These are phyloP conservation scores for Xylophagus ater DNA, from an alignment of 2,888 invertebrate genomes.

Conservation along the genomic window DNA sequence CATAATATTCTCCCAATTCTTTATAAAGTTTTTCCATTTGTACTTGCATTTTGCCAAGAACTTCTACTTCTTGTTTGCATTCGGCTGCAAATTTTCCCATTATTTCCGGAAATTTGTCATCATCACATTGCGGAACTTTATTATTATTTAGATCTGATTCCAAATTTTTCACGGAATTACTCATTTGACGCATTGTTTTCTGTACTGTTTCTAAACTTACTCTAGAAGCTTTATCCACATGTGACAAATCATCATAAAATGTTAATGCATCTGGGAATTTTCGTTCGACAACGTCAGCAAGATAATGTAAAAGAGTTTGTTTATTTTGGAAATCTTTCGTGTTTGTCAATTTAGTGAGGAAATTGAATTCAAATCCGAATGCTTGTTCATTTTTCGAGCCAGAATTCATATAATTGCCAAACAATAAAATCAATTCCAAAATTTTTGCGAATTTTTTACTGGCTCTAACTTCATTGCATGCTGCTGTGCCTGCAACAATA, in stretches of 20 bases:
- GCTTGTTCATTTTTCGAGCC: conserved; percentile 90
- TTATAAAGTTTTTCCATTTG: conserved; percentile 82
- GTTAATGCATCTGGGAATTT: conserved; percentile 77
- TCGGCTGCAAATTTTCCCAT: conserved; percentile 84
- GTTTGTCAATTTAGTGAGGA: conserved; percentile 78
- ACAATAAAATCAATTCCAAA: conserved; percentile 73
- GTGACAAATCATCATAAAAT: conserved; percentile 80
- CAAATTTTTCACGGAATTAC: conserved; percentile 71
- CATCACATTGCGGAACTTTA: conserved; percentile 62
- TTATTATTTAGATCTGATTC: conserved; percentile 86
- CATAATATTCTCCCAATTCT: conserved; percentile 78
- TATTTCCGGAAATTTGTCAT: conserved; percentile 74
- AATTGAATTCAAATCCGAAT: conserved; percentile 93
- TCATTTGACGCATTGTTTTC: conserved; percentile 75
- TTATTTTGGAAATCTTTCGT: conserved; percentile 93
- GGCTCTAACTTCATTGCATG: conserved; percentile 84
- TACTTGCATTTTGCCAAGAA: conserved; percentile 85
- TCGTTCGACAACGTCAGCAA: conserved; percentile 76
- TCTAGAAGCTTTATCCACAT: conserved; percentile 80
- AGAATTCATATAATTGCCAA: conserved; percentile 96
- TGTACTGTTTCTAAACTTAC: conserved; percentile 75
- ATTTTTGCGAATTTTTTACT: conserved; percentile 86
- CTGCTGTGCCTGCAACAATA: conserved; percentile 89
- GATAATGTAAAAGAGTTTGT: conserved; percentile 82
- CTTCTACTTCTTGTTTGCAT: conserved; percentile 75